Conservation (phyloP, 2,888 invertebrate genomes). For the Terebella lapidaria region DNA sequence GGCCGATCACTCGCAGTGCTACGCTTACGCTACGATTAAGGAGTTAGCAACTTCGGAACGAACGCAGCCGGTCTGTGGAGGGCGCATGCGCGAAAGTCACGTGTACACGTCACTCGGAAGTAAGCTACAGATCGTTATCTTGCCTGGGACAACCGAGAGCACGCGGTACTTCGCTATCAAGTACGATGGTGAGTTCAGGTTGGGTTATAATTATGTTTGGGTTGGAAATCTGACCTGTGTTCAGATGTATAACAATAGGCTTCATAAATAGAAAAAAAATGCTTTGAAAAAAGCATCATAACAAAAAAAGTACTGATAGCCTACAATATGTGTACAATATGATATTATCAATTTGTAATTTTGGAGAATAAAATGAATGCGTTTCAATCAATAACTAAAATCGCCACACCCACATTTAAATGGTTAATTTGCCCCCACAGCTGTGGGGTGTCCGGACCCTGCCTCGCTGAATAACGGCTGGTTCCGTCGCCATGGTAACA, state of each 20-base stretch:
- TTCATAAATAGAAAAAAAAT: no score
- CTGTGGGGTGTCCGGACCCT: not conserved
- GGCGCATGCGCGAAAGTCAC: not conserved
- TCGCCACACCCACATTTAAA: no score
- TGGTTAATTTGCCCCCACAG: no score
- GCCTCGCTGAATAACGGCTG: not conserved
- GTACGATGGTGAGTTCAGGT: constrained; percentile 11
- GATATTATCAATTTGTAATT: no score
- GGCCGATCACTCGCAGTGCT: constrained; percentile 2
- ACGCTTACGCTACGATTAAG: constrained; percentile 13
- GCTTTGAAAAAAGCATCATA: no score
- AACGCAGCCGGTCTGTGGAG: constrained; percentile 12
- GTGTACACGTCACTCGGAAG: constrained; percentile 9
- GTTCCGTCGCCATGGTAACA: not conserved
- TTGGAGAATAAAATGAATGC: no score
- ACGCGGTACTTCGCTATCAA: constrained; percentile 12
- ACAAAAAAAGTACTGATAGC: no score
- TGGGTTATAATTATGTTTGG: no score
- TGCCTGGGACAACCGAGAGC: constrained; percentile 3
- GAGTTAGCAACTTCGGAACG: constrained; percentile 7
- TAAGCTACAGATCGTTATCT: constrained; percentile 9
- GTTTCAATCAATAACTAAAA: no score
- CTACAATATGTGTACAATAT: no score
- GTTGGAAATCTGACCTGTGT: no score
- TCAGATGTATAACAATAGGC: no score